A percentile compares a stretch with the other conserved stretches of the same genome.
Conservation (phyloP, 1,140 invertebrate species). For the Octopus bimaculoides region DNA sequence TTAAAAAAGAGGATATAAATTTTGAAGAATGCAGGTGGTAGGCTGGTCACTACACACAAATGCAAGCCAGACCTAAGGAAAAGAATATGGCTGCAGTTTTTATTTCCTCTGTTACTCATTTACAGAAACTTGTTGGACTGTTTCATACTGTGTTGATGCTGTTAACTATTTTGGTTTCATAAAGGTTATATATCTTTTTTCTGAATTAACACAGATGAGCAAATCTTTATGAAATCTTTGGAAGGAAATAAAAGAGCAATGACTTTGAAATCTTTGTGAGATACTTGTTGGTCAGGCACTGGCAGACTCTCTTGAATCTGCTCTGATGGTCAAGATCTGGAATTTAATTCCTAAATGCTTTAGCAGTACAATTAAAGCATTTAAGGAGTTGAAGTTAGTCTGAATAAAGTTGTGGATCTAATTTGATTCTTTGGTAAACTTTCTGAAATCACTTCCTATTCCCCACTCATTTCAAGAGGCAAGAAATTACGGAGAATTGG, state of each 20-base stretch:
- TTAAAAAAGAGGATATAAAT: too few relatives aligned
- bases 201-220: background rate
- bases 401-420: conserved; percentile 13
- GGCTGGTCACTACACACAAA: too few relatives aligned
- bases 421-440: background rate
- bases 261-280: conserved; percentile 5
- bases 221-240: background rate
- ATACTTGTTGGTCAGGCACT: conserved; percentile 14
- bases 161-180: too few relatives aligned
- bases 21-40: too few relatives aligned
- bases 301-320: conserved; percentile 3
- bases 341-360: background rate
- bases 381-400: background rate
- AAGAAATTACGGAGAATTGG: background rate
- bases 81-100: too few relatives aligned
- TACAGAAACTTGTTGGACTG: too few relatives aligned
- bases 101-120: too few relatives aligned
- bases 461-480: too few relatives aligned
- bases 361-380: background rate
- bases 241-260: background rate
- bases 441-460: background rate
- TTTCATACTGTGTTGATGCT: too few relatives aligned
- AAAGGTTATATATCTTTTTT: background rate
- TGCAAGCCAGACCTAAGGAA: too few relatives aligned
- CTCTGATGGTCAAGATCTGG: conserved; percentile 10